Conservation (phyloP, 1,140 invertebrate species). For the Pseudoatta argentina region DNA sequence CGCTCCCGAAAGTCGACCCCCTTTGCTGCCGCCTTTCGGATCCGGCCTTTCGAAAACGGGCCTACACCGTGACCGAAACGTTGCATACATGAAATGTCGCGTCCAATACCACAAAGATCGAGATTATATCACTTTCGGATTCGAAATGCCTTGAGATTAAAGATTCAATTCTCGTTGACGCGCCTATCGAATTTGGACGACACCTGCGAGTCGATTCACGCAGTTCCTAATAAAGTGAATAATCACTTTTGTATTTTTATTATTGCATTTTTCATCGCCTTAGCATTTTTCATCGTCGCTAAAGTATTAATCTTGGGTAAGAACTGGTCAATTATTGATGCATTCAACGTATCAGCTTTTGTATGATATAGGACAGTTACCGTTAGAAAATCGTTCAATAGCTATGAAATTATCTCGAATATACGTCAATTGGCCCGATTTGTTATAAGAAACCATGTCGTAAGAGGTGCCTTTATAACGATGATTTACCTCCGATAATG, state of each 20-base stretch:
- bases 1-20: conserved; percentile 51
- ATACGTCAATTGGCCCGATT: conserved; percentile 25
- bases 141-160: conserved; percentile 26
- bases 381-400: conserved; percentile 25
- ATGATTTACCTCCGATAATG: conserved; percentile 31
- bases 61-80: conserved; percentile 13
- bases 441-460: conserved; percentile 20
- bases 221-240: neutral
- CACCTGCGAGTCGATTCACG: neutral
- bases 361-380: conserved; percentile 1
- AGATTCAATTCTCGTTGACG: neutral
- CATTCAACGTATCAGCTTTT: neutral
- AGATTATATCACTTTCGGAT: conserved; percentile 15
- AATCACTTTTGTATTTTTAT: neutral
- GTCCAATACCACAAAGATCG: conserved; percentile 14
- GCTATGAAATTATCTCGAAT: conserved; percentile 32
- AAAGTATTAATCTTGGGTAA: neutral
- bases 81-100: conserved; percentile 37
- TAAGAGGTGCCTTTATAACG: conserved; percentile 29
- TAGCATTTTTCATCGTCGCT: neutral
- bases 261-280: neutral
- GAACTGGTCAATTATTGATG: neutral
- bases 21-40: conserved; percentile 28
- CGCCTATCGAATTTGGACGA: neutral
- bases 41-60: conserved; percentile 37